phyloP scores from a whole-genome alignment of 1,140 invertebrate species.

The Eueides isabella region DNA sequence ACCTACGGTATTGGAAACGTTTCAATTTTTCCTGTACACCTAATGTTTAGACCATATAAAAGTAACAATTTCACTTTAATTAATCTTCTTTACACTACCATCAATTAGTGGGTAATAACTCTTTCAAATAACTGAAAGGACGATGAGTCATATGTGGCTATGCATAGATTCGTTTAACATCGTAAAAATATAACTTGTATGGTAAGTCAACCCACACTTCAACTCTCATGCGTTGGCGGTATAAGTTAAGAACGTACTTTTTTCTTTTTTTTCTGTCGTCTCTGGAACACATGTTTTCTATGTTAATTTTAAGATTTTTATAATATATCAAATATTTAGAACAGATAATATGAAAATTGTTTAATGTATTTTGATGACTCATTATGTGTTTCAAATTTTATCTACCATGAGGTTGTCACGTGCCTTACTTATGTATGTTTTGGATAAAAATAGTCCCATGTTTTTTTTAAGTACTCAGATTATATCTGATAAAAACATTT shows the following conservation, averaged over 20 bases:
- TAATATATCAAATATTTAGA: not conserved
- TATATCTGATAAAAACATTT: too few species aligned
- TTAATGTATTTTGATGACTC: too few species aligned
- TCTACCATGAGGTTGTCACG: too few species aligned
- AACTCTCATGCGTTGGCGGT: constrained; percentile 37
- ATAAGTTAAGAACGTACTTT: constrained; percentile 5
- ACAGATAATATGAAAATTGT: not conserved
- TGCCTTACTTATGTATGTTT: too few species aligned
- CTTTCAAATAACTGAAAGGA: constrained; percentile 15
- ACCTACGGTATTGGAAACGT: too few species aligned
- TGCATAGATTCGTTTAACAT: constrained; percentile 30
- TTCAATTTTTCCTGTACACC: too few species aligned
- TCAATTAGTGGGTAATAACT: constrained; percentile 1
- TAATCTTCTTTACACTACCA: not conserved
- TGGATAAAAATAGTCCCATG: too few species aligned
- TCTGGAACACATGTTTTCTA: not conserved
- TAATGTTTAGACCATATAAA: too few species aligned
- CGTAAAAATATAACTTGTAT: constrained; percentile 46
- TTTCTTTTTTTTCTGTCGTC: not conserved
- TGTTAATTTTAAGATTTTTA: too few species aligned
- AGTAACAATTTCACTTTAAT: not conserved
- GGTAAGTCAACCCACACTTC: constrained; percentile 45
- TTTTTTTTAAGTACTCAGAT: too few species aligned
- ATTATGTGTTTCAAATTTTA: too few species aligned
- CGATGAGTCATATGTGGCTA: constrained; percentile 32